phyloP scores from a whole-genome alignment of 2,797 vertebrate genomes.

The Esox masquinongy region DNA sequence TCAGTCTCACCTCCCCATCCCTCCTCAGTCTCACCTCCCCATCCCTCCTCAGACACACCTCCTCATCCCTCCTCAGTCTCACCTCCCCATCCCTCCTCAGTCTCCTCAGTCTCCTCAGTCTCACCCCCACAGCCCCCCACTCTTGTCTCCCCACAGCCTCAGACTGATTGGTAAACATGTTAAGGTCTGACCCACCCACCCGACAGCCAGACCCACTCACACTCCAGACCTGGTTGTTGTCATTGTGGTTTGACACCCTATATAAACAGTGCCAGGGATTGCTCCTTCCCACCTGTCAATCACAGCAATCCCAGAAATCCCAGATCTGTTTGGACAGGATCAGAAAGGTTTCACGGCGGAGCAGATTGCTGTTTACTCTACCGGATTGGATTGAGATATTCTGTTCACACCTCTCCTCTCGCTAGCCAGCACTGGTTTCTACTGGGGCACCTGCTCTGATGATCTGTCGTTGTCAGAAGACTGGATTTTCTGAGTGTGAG shows the following conservation, averaged over 20 bases:
- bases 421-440: too few relatives aligned
- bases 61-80: constrained; percentile 12
- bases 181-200: neutral
- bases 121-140: neutral
- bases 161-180: neutral
- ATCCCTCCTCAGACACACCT: constrained; percentile 24
- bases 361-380: constrained; percentile 63
- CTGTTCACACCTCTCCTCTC: constrained; percentile 4
- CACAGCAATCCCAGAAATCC: constrained; percentile 55
- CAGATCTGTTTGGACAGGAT: constrained; percentile 68
- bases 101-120: constrained; percentile 22
- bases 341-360: constrained; percentile 52
- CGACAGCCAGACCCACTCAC: constrained; percentile 11
- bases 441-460: neutral
- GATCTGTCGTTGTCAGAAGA: neutral
- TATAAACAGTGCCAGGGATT: constrained; percentile 62
- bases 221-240: constrained; percentile 36
- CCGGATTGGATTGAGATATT: constrained; percentile 23
- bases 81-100: neutral
- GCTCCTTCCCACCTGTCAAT: constrained; percentile 67
- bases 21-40: constrained; percentile 38
- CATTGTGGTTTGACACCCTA: constrained; percentile 62
- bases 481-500: neutral
- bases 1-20: neutral
- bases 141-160: constrained; percentile 32